Base-by-base conservation (phyloP, 2,888 invertebrate genomes). In the Kuschelorhynchus macadamiae region DNA sequence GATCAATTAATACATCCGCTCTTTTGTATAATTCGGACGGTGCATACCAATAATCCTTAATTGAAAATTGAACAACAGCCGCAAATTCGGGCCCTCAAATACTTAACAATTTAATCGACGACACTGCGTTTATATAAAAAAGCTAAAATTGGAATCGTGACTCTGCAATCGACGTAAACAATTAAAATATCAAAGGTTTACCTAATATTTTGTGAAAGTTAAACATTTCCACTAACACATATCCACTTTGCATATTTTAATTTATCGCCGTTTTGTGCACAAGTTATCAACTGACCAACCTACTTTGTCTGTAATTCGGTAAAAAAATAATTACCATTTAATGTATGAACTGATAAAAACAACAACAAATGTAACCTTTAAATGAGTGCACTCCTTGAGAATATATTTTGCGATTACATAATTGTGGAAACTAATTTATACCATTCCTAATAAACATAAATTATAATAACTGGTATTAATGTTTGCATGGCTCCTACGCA, bases 161-260 rank as follows among this genome's bases (percentile, higher is more conserved):
- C 18, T 44, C 17, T 9, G 44, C 18, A 44, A 44, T 16, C 17
- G 5, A 44, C n/a, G 17, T 47, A 47, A 47, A 47, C 21, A 21
- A 9, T 21, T 47, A n/a, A 47, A 47, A 47, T 47, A 21, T 18
- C 47, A 18, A 47, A 47, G 47, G 47, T 47, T 59, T 59, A 49
- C 49, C 39, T 17, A 47, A 59, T 44, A 16, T 9, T 36, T 49
- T 39, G 59, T 59, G 59, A 59, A 59, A 59, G 59, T 49, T 59
- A 3, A 59, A 39, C 47, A 46, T 30, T 49, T 36, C 9, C 18
- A 47, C 12, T 16, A 20, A n/a, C 30, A 21, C 5, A 21, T 36
- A 59, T 36, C 39, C 39, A 47, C 21, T 59, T 59, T 49, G 25
- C 47, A 47, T 59, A 7, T 21, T 53, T 59, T 59, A 21, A 47